phyloP scores from a whole-genome alignment of 30 jellyfish, hydroid and myxozoan species.

The Turritopsis dohrnii region DNA sequence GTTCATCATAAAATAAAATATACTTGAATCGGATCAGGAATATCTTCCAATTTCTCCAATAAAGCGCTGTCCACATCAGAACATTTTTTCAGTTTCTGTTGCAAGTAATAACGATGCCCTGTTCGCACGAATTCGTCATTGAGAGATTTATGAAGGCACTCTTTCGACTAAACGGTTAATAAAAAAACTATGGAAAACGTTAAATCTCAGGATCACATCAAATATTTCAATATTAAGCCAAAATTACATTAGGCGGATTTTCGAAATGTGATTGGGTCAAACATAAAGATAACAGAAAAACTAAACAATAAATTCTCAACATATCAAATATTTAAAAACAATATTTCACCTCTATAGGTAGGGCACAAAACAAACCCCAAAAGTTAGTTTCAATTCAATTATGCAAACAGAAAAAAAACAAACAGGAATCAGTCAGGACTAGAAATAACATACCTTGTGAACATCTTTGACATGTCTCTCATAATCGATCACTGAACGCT shows the following conservation, averaged over 20 bases:
- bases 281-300: too few relatives aligned
- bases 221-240: too few relatives aligned
- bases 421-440: too few relatives aligned
- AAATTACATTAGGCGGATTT: too few relatives aligned
- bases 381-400: too few relatives aligned
- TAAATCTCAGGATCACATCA: neutral
- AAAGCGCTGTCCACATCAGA: neutral
- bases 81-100: slow-evolving; percentile 39
- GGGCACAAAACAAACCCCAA: too few relatives aligned
- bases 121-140: slow-evolving; percentile 73
- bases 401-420: too few relatives aligned
- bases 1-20: too few relatives aligned
- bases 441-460: slow-evolving; percentile 17
- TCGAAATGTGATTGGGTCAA: too few relatives aligned
- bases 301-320: too few relatives aligned
- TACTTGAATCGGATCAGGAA: neutral
- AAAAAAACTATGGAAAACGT: neutral
- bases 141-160: slow-evolving; percentile 45
- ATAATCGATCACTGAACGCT: slow-evolving; percentile 58
- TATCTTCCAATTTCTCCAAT: neutral
- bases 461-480: slow-evolving; percentile 57
- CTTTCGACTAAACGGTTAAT: slow-evolving; percentile 42
- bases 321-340: neutral
- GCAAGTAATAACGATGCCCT: slow-evolving; percentile 52
- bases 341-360: neutral